Conservation (phyloP, 2,888 invertebrate genomes). For the Chironomus tentans region DNA sequence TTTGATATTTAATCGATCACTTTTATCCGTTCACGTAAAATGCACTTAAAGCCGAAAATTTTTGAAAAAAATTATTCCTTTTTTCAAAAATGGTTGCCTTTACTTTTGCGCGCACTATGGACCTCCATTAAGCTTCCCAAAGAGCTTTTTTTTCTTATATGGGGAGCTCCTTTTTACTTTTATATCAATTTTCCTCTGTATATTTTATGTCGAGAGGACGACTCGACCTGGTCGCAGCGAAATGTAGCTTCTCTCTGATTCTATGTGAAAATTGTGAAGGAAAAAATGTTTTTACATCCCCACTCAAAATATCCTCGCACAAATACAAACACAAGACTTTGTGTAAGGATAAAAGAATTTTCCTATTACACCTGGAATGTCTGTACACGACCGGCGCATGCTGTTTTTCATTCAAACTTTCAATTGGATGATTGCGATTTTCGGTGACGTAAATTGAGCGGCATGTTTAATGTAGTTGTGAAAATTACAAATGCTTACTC, state of each 20-base stretch:
- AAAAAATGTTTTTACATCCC: slow-evolving; percentile 1
- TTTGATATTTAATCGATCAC: neutral
- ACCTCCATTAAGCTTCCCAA: neutral
- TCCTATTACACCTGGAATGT: slow-evolving; percentile 17
- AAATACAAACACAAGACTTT: neutral
- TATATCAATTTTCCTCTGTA: neutral
- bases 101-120: neutral
- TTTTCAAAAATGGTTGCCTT: neutral
- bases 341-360: neutral
- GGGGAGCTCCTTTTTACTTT: neutral
- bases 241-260: slow-evolving; percentile 44
- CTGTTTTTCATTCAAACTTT: neutral
- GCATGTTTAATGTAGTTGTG: neutral
- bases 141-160: neutral
- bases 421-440: slow-evolving; percentile 20
- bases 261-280: slow-evolving; percentile 16
- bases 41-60: neutral
- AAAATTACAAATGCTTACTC: neutral
- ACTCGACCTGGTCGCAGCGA: slow-evolving; percentile 43
- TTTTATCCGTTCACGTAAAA: neutral
- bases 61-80: neutral
- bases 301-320: neutral
- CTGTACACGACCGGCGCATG: slow-evolving; percentile 6
- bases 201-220: slow-evolving; percentile 34
- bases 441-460: slow-evolving; percentile 11